A percentile compares a stretch with the other conserved stretches of the same genome.
Evolutionary conservation across 1,140 invertebrate genomes (phyloP).

Genomic region (Oedothorax gibbosus): DNA sequence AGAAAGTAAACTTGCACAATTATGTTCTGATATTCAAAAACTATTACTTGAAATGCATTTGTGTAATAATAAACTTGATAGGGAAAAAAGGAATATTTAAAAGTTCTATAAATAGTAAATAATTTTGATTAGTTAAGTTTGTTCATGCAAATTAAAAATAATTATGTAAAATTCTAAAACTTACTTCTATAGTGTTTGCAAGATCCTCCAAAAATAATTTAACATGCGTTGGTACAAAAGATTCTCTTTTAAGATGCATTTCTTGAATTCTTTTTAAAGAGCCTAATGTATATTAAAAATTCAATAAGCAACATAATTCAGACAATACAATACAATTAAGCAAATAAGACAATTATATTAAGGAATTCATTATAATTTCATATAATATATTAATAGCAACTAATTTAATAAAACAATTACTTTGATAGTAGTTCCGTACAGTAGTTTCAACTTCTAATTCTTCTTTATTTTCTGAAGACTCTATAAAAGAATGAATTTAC

Average conservation of each 20-base stretch:
- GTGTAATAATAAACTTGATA: too few species aligned
- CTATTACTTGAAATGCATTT: not conserved
- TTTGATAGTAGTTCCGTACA: slow-evolving; percentile 37
- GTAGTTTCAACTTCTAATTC: slow-evolving; percentile 33
- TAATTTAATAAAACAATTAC: not conserved
- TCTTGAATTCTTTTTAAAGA: slow-evolving; percentile 46
- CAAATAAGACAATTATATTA: not conserved
- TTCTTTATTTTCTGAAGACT: slow-evolving; percentile 33
- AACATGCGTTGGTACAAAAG: slow-evolving; percentile 2
- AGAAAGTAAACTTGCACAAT: not conserved
- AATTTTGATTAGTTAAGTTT: too few species aligned
- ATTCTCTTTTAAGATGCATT: slow-evolving; percentile 18
- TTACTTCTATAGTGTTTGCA: slow-evolving; percentile 64
- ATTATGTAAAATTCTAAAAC: not conserved
- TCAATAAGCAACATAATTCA: slow-evolving; percentile 55
- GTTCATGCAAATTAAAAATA: too few species aligned
- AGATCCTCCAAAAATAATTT: slow-evolving; percentile 65
- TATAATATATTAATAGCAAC: not conserved
- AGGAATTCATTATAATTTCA: not conserved
- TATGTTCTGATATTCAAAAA: not conserved
- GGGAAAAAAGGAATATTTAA: too few species aligned
- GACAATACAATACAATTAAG: slow-evolving; percentile 7
- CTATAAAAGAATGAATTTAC: not conserved
- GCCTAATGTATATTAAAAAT: slow-evolving; percentile 59
- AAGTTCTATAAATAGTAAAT: too few species aligned